A percentile compares a stretch with the other conserved stretches of the same genome.
phyloP scores from a whole-genome alignment of 1,140 invertebrate species.

The Papilio glaucus region DNA sequence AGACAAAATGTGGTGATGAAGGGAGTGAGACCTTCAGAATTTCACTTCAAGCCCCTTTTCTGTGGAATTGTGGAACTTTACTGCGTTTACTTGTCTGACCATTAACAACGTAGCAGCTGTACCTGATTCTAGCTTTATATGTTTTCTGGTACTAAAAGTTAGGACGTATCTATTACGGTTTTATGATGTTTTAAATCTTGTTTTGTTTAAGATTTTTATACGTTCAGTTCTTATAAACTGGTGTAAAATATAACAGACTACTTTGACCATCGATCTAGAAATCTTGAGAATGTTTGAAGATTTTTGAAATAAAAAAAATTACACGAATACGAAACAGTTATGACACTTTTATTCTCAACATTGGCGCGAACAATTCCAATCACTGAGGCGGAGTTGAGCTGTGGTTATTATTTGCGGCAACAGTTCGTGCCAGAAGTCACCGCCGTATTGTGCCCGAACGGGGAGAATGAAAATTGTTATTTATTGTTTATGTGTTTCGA shows the following conservation, averaged over 20 bases:
- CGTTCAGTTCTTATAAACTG: too few relatives aligned
- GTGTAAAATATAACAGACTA: not conserved
- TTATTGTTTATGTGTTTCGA: constrained; percentile 31
- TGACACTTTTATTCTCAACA: constrained; percentile 1
- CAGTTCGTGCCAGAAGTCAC: constrained; percentile 34
- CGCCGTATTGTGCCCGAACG: constrained; percentile 5
- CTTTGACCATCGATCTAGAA: not conserved
- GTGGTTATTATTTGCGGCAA: constrained; percentile 31
- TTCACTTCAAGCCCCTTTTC: too few relatives aligned
- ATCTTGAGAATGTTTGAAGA: not conserved
- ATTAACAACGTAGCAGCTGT: too few relatives aligned
- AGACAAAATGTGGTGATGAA: too few relatives aligned
- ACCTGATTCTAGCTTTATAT: too few relatives aligned
- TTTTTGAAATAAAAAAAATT: not conserved
- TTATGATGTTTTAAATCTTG: too few relatives aligned
- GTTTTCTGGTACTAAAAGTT: too few relatives aligned
- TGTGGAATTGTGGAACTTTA: too few relatives aligned
- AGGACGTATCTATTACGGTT: too few relatives aligned
- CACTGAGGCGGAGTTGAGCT: constrained; percentile 28
- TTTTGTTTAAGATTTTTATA: too few relatives aligned
- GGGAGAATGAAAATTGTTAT: constrained; percentile 26
- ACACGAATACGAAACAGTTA: not conserved
- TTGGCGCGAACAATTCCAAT: constrained; percentile 32
- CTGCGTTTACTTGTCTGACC: too few relatives aligned
- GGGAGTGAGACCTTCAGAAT: too few relatives aligned